Conservation (phyloP, 2,113 vertebrate species). For the Pantherophis guttatus region DNA sequence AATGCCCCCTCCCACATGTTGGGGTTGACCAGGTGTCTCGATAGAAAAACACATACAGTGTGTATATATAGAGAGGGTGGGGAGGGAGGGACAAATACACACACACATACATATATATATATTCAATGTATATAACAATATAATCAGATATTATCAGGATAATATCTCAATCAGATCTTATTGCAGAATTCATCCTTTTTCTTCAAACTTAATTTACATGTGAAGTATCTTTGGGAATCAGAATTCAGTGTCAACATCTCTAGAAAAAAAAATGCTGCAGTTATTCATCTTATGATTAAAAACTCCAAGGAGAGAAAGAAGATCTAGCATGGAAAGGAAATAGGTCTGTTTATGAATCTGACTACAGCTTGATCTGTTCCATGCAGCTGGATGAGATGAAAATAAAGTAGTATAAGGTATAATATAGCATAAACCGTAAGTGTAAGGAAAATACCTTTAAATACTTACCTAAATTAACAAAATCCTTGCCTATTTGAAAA, state of each 20-base stretch:
- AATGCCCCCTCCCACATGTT: too few species aligned
- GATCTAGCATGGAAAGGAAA: neutral
- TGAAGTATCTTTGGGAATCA: neutral
- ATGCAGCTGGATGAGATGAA: neutral
- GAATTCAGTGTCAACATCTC: neutral
- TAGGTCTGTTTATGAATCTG: neutral
- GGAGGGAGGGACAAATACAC: too few species aligned
- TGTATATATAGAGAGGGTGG: too few species aligned
- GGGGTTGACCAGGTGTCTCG: too few species aligned
- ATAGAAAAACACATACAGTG: too few species aligned
- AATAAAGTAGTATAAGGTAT: neutral
- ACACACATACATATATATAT: too few species aligned
- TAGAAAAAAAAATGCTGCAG: neutral
- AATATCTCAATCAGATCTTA: neutral
- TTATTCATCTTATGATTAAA: neutral
- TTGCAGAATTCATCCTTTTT: neutral
- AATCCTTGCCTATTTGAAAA: neutral
- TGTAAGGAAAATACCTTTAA: neutral
- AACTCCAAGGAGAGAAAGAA: neutral
- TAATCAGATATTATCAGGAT: too few species aligned
- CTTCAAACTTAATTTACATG: neutral
- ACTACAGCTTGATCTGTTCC: neutral
- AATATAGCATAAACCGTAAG: neutral
- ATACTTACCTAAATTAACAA: neutral
- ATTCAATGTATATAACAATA: too few species aligned